These are phyloP conservation scores for Pseudomugil gertrudae DNA, from an alignment of 2,797 vertebrate genomes.

Conservation along the genomic window DNA sequence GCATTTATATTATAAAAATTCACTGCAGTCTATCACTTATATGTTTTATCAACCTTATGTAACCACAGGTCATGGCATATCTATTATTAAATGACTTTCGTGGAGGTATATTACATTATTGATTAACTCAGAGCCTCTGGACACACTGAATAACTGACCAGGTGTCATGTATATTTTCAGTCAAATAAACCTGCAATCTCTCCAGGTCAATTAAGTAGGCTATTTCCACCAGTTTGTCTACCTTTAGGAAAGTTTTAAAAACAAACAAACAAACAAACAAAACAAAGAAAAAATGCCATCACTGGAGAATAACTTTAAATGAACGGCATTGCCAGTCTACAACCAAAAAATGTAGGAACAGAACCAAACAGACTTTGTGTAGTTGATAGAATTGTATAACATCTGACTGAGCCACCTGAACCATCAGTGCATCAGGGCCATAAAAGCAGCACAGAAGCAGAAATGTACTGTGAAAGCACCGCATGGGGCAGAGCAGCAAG, in stretches of 20 bases:
- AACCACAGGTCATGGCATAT: slow-evolving; percentile 75
- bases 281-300: slow-evolving; percentile 2
- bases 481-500: slow-evolving; percentile 80
- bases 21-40: slow-evolving; percentile 32
- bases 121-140: slow-evolving; percentile 60
- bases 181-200: slow-evolving; percentile 32
- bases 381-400: slow-evolving; percentile 59
- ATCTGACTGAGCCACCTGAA: slow-evolving; percentile 70
- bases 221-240: not conserved
- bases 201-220: slow-evolving; percentile 28
- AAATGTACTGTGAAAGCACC: slow-evolving; percentile 76
- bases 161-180: slow-evolving; percentile 30
- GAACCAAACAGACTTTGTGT: slow-evolving; percentile 55
- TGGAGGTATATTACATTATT: slow-evolving; percentile 76
- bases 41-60: slow-evolving; percentile 57
- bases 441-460: slow-evolving; percentile 73
- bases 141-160: slow-evolving; percentile 35
- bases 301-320: slow-evolving; percentile 40
- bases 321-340: slow-evolving; percentile 36
- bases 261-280: slow-evolving; percentile 10
- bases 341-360: slow-evolving; percentile 18
- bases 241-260: slow-evolving; percentile 18
- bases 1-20: slow-evolving; percentile 30
- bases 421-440: slow-evolving; percentile 65
- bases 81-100: slow-evolving; percentile 76